Conservation (phyloP, 2,113 vertebrate species). For the Amazona guildingii region DNA sequence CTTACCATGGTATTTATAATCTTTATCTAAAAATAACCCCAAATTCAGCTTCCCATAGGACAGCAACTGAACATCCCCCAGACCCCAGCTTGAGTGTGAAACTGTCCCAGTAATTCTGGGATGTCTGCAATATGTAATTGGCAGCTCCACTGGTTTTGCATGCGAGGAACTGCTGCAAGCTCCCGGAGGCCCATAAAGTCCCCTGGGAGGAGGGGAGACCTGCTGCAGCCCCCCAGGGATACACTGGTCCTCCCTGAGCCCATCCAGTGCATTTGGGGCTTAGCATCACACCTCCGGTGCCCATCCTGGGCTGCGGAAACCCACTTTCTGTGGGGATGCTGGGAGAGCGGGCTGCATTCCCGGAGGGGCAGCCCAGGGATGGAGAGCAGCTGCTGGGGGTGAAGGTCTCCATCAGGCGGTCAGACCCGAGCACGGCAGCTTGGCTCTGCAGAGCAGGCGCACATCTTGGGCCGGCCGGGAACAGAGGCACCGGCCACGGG, state of each 20-base stretch:
- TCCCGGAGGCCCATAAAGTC: background rate
- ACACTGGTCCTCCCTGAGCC: background rate
- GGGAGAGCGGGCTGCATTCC: background rate
- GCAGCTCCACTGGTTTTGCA: background rate
- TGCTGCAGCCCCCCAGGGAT: background rate
- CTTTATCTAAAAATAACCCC: slow-evolving; percentile 22
- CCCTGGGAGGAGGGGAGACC: background rate
- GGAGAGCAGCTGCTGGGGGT: background rate
- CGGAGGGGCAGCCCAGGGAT: background rate
- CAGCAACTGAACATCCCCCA: slow-evolving; percentile 37
- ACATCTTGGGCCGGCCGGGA: background rate
- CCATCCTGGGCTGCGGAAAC: background rate
- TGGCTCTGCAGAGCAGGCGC: background rate
- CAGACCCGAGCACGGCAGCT: background rate
- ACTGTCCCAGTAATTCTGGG: slow-evolving; percentile 38
- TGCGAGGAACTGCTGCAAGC: background rate
- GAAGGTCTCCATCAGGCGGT: slow-evolving; percentile 59
- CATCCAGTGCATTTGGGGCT: fast-evolving
- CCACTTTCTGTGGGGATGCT: background rate
- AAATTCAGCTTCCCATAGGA: slow-evolving; percentile 31
- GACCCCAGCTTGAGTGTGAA: slow-evolving; percentile 34
- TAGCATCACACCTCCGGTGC: background rate
- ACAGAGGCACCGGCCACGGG: fast-evolving
- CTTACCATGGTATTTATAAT: slow-evolving; percentile 25
- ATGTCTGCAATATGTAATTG: background rate